phyloP scores from a whole-genome alignment of 2,888 invertebrate species.

The Lycia hirtaria region DNA sequence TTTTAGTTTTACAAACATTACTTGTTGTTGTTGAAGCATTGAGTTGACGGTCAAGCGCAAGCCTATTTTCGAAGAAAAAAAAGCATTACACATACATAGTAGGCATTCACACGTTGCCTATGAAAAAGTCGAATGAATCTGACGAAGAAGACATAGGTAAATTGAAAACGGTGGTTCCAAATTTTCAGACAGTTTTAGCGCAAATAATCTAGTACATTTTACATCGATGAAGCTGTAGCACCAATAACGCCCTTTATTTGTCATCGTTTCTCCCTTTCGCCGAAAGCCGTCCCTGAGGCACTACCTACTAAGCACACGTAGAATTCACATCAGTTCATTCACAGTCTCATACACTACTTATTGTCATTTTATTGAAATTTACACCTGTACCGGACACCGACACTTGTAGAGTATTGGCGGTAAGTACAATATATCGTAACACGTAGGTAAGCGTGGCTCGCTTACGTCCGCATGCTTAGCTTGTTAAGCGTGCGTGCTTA shows the following conservation, averaged over 20 bases:
- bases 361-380: constrained; percentile 78
- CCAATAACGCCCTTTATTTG: constrained; percentile 28
- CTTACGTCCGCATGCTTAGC: too few species aligned
- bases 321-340: constrained; percentile 55
- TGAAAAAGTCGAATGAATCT: too few species aligned
- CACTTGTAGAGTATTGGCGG: constrained; percentile 47
- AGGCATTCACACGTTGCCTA: too few species aligned
- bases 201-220: too few species aligned
- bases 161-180: too few species aligned
- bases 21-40: too few species aligned
- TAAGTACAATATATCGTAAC: constrained; percentile 56
- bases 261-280: constrained; percentile 39
- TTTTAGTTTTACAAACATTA: too few species aligned
- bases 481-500: constrained; percentile 14
- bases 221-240: constrained; percentile 20
- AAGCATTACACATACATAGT: too few species aligned
- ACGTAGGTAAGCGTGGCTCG: constrained; percentile 52
- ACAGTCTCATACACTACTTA: constrained; percentile 63
- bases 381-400: constrained; percentile 70
- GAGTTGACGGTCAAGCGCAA: too few species aligned
- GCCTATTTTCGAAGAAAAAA: too few species aligned
- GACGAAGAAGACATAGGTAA: too few species aligned
- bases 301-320: constrained; percentile 47
- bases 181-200: too few species aligned
- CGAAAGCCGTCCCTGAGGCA: constrained; percentile 48